These are phyloP conservation scores for Norana najaformis DNA, from an alignment of 2,888 invertebrate species.

Conservation along the genomic window DNA sequence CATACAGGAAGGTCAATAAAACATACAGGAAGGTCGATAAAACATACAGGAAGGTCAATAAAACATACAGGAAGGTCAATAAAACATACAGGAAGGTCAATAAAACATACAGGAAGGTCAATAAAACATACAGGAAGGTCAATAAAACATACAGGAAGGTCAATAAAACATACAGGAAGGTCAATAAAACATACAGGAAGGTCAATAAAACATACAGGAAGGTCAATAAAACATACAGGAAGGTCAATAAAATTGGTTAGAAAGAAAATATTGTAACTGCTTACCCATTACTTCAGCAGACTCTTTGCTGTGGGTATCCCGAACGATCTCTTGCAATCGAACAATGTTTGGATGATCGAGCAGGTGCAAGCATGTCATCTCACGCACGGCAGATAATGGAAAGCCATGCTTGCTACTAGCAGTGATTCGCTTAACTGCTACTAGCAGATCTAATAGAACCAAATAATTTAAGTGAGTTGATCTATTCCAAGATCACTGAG, in stretches of 20 bases:
- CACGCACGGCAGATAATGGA: conserved; percentile 1
- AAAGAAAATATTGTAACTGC: not conserved
- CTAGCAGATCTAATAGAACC: not conserved
- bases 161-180: too few relatives aligned
- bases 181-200: too few relatives aligned
- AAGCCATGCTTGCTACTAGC: not conserved
- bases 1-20: too few relatives aligned
- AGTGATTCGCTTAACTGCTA: conserved; percentile 14
- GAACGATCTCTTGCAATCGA: not conserved
- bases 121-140: too few relatives aligned
- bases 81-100: too few relatives aligned
- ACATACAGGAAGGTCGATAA: not conserved
- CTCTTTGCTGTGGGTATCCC: not conserved
- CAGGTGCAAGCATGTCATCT: not conserved
- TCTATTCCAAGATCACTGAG: not conserved
- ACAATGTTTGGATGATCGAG: conserved; percentile 15
- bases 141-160: too few relatives aligned
- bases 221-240: too few relatives aligned
- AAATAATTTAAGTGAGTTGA: not conserved
- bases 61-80: not conserved
- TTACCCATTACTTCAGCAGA: not conserved
- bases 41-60: too few relatives aligned
- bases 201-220: too few relatives aligned
- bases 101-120: too few relatives aligned
- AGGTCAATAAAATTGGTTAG: not conserved